phyloP scores from a whole-genome alignment of 2,888 invertebrate species.

The Melanophora roralis region DNA sequence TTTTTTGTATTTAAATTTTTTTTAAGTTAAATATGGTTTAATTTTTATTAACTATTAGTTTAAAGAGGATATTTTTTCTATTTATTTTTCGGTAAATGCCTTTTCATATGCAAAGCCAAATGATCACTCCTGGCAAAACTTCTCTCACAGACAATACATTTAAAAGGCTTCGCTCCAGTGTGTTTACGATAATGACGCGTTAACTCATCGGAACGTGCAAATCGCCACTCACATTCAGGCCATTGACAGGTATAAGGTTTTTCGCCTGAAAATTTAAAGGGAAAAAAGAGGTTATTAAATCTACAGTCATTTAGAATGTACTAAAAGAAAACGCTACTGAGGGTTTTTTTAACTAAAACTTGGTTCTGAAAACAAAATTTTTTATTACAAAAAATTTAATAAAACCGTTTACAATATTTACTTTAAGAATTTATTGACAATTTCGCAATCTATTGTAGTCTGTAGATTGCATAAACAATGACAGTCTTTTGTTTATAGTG shows the following conservation, averaged over 20 bases:
- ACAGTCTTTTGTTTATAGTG: too few relatives aligned
- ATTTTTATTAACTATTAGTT: neutral
- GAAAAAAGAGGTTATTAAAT: too few relatives aligned
- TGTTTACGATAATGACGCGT: conserved; percentile 98
- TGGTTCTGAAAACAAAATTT: too few relatives aligned
- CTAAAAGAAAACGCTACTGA: too few relatives aligned
- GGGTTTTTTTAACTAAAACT: too few relatives aligned
- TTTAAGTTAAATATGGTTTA: neutral
- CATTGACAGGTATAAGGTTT: conserved; percentile 98
- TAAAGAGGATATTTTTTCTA: conserved; percentile 58
- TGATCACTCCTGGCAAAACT: conserved; percentile 97
- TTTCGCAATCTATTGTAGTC: too few relatives aligned
- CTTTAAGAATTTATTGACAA: too few relatives aligned
- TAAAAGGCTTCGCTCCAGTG: conserved; percentile 97
- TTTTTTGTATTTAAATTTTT: conserved; percentile 37
- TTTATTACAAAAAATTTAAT: too few relatives aligned
- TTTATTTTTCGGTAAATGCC: conserved; percentile 91
- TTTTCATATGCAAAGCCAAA: conserved; percentile 96
- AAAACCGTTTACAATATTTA: too few relatives aligned
- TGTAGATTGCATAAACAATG: too few relatives aligned
- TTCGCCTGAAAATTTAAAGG: too few relatives aligned
- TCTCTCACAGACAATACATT: conserved; percentile 95
- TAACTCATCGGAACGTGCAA: conserved; percentile 96
- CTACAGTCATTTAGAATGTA: too few relatives aligned
- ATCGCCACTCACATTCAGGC: conserved; percentile 98